Evolutionary conservation across 2,888 invertebrate species (phyloP).

Genomic region (Hylaea fasciaria): DNA sequence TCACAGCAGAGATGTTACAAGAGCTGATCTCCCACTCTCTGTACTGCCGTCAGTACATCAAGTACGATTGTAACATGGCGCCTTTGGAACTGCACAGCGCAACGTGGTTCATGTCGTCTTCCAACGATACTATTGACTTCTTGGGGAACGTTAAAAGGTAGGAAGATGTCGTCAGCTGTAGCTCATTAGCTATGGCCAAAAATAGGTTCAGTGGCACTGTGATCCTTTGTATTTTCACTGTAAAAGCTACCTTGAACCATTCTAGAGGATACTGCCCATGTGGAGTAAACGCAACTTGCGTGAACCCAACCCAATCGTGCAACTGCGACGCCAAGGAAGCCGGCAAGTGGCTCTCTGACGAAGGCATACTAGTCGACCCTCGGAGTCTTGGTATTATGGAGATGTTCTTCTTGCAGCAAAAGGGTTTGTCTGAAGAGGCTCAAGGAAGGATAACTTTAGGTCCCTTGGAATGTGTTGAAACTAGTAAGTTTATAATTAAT

Average conservation of each 20-base stretch:
- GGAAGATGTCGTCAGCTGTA: background rate
- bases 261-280: constrained; percentile 89
- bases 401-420: constrained; percentile 95
- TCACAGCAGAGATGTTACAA: constrained; percentile 95
- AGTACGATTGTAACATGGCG: constrained; percentile 95
- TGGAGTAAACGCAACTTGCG: constrained; percentile 92
- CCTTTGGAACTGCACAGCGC: constrained; percentile 94
- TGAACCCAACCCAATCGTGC: constrained; percentile 92
- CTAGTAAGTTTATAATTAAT: constrained; percentile 87
- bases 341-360: constrained; percentile 94
- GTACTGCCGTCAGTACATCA: constrained; percentile 94
- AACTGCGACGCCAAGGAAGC: constrained; percentile 95
- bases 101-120: constrained; percentile 95
- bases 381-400: constrained; percentile 94
- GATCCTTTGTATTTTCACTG: no score
- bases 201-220: no score
- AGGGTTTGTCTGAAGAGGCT: constrained; percentile 92
- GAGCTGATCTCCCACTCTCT: constrained; percentile 95
- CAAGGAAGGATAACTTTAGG: constrained; percentile 95
- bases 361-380: constrained; percentile 92
- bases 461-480: constrained; percentile 96
- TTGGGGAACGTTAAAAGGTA: constrained; percentile 93
- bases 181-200: background rate
- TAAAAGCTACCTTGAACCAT: no score
- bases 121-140: constrained; percentile 91